Conservation (phyloP, 2,888 invertebrate genomes). For the Poecilus cupreus region DNA sequence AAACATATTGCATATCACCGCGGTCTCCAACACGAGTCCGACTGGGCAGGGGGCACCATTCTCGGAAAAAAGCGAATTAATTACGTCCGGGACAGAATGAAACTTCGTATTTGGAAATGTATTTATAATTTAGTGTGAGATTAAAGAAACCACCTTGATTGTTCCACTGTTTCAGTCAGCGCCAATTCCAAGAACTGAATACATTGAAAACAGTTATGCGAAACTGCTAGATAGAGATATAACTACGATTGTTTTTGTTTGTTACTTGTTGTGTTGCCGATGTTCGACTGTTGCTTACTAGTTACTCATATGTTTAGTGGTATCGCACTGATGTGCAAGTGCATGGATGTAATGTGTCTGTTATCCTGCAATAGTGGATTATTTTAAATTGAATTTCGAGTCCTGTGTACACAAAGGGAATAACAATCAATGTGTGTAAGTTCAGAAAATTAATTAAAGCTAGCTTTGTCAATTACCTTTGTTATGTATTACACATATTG, state of each 20-base stretch:
- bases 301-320: not conserved
- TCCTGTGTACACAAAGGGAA: not conserved
- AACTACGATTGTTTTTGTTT: not conserved
- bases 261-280: not conserved
- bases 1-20: not conserved
- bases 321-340: no score
- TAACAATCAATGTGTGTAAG: not conserved
- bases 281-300: constrained; percentile 4
- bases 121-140: constrained; percentile 50
- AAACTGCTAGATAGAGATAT: not conserved
- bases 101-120: constrained; percentile 53
- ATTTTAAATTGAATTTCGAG: not conserved
- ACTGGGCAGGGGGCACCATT: not conserved
- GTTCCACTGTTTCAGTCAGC: constrained; percentile 1
- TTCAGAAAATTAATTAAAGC: not conserved
- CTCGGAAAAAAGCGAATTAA: constrained; percentile 7
- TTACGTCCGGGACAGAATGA: constrained; percentile 28
- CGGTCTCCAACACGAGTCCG: not conserved
- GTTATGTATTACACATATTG: not conserved
- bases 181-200: constrained; percentile 3
- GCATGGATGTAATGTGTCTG: no score
- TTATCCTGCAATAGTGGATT: no score
- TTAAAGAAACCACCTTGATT: constrained; percentile 16
- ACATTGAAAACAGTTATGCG: constrained; percentile 30
- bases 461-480: not conserved